Base-by-base conservation (phyloP, 1,140 invertebrate species). In the Drosophila sturtevanti region DNA sequence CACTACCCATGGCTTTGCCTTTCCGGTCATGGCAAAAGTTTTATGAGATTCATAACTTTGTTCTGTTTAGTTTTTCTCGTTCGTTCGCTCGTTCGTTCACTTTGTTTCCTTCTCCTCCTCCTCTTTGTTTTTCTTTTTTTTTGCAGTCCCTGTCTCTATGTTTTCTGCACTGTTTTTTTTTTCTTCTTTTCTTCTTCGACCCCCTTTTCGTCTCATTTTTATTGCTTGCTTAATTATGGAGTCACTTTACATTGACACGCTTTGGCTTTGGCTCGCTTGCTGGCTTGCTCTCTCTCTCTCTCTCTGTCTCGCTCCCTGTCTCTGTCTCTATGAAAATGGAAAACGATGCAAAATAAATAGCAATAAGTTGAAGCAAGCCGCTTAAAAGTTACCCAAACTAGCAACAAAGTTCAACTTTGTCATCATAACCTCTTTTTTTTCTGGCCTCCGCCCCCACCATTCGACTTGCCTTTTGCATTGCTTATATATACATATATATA, bases 291-390 rank as follows among this genome's bases (percentile, higher is more conserved):
- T 41, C 64, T 48, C 68, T 63, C 58, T 52, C 55, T 44, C 67
- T n/a, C n/a, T n/a, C 55, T 38, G 54, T 41, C 64, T 48, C 68
- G 55, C 58, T 52, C 55, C 41, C 67, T 31, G 27, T 7, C 27
- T 31, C 27, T 31, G 27, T 31, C 27, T 34, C 63, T 24, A 71
- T 24, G 63, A 63, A 69, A 67, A 71, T 78, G 67, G 41, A 74
- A 85, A 85, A 74, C 64, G 81, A 77, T 86, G 74, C 77, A 84
- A 79, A 84, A 82, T 82, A 85, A 85, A 86, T 81, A 81, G 81
- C 73, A 86, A 86, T 86, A 86, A 84, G 66, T 84, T 78, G 54
- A 66, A 65, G 66, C 68, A 84, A 85, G 81, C 81, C 81, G 81
- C 77, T 86, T 85, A 85, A 86, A 85, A 85, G 74, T 85, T 85